Evolutionary conservation across 1,140 invertebrate species (phyloP).

Genomic region (Physella acuta): DNA sequence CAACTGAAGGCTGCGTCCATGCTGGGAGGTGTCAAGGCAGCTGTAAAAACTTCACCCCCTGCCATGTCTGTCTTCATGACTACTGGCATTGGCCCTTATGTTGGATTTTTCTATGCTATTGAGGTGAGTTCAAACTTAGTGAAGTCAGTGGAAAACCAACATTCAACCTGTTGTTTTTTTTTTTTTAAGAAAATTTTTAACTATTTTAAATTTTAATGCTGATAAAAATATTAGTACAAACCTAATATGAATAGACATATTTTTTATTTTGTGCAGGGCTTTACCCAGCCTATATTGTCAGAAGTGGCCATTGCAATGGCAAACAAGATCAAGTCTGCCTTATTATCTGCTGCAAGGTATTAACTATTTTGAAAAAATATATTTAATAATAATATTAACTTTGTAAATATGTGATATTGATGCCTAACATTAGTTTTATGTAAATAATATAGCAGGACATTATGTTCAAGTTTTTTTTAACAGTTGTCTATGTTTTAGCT

Average conservation of each 20-base stretch:
- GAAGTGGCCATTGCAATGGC: constrained; percentile 88
- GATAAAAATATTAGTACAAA: no score
- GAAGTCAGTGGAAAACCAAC: no score
- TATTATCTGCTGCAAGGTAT: constrained; percentile 77
- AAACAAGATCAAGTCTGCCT: constrained; percentile 78
- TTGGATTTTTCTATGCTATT: constrained; percentile 85
- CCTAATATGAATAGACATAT: neutral
- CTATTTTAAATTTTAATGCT: neutral
- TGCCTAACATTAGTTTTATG: no score
- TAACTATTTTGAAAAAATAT: no score
- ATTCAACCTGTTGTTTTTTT: no score
- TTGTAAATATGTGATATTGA: no score
- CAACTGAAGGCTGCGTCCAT: constrained; percentile 81
- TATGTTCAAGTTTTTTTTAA: no score
- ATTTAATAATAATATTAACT: no score
- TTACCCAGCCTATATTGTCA: constrained; percentile 70
- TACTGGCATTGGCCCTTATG: constrained; percentile 79
- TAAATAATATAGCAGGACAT: no score
- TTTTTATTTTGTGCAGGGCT: constrained; percentile 65
- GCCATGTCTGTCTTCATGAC: constrained; percentile 77
- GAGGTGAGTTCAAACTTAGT: constrained; percentile 67
- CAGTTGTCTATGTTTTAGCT: no score
- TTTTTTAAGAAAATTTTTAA: no score
- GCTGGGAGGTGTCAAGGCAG: constrained; percentile 74
- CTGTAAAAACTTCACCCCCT: constrained; percentile 73